phyloP scores from a whole-genome alignment of 2,113 vertebrate species.

The Orcinus orca region DNA sequence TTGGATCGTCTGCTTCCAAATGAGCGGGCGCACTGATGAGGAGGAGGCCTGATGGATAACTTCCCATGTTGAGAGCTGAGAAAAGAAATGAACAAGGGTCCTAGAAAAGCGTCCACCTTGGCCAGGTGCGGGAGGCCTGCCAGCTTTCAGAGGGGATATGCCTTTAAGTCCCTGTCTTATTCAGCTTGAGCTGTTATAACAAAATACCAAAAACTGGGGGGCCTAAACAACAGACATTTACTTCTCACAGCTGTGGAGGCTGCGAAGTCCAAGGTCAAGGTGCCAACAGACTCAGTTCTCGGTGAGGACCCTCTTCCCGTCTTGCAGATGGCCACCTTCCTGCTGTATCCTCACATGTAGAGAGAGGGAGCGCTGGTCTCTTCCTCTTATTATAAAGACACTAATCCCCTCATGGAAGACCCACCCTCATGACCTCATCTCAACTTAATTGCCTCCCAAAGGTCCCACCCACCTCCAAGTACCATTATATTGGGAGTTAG shows the following conservation, averaged over 20 bases:
- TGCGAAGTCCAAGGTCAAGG: not conserved
- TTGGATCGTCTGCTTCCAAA: not conserved
- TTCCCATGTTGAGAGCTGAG: not conserved
- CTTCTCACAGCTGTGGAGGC: not conserved
- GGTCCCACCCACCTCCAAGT: not conserved
- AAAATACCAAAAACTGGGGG: not conserved
- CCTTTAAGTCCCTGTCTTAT: not conserved
- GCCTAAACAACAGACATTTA: not conserved
- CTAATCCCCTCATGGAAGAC: not conserved
- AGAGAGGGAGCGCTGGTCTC: not conserved
- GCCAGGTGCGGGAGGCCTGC: not conserved
- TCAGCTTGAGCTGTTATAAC: not conserved
- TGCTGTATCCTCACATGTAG: not conserved
- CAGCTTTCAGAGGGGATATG: not conserved
- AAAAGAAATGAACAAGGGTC: not conserved
- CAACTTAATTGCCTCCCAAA: not conserved
- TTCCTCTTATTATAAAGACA: not conserved
- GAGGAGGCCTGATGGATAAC: not conserved
- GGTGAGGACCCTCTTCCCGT: not conserved
- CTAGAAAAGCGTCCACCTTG: not conserved
- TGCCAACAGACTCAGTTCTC: not conserved
- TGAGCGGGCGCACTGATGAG: not conserved
- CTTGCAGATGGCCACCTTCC: not conserved
- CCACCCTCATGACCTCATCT: not conserved
- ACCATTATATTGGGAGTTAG: not conserved